Evolutionary conservation across 2,888 invertebrate species (phyloP).

Genomic region (Elegia similella): DNA sequence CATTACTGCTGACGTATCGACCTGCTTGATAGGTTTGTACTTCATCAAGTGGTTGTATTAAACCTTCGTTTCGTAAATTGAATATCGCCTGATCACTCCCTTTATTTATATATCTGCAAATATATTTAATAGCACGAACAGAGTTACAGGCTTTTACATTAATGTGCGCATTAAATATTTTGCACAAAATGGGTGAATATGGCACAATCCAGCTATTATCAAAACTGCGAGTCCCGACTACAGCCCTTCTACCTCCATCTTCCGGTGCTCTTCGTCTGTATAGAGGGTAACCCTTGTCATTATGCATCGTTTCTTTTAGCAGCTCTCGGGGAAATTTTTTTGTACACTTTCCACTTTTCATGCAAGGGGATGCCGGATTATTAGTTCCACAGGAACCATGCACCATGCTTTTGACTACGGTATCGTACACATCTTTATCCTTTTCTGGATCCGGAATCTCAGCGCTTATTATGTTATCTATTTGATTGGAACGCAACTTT

Average conservation of each 20-base stretch:
- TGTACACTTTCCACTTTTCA: constrained; percentile 29
- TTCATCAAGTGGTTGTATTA: constrained; percentile 31
- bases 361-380: constrained; percentile 30
- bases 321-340: constrained; percentile 18
- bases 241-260: constrained; percentile 12
- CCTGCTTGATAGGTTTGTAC: constrained; percentile 22
- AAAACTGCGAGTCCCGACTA: constrained; percentile 1
- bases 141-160: constrained; percentile 47
- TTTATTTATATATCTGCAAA: constrained; percentile 28
- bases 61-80: constrained; percentile 7
- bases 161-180: constrained; percentile 29
- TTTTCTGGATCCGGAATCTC: constrained; percentile 22
- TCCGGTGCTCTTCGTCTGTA: constrained; percentile 4
- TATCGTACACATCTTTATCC: constrained; percentile 22
- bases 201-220: constrained; percentile 33
- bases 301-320: too few relatives aligned
- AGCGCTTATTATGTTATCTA: constrained; percentile 23
- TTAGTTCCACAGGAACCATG: constrained; percentile 17
- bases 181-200: constrained; percentile 28
- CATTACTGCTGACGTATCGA: constrained; percentile 24
- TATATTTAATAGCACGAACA: constrained; percentile 26
- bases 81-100: constrained; percentile 27
- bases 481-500: constrained; percentile 21
- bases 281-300: constrained; percentile 16
- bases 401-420: constrained; percentile 24